These are phyloP conservation scores for Gonocerus acuteangulatus DNA, from an alignment of 2,888 invertebrate genomes.

Conservation along the genomic window DNA sequence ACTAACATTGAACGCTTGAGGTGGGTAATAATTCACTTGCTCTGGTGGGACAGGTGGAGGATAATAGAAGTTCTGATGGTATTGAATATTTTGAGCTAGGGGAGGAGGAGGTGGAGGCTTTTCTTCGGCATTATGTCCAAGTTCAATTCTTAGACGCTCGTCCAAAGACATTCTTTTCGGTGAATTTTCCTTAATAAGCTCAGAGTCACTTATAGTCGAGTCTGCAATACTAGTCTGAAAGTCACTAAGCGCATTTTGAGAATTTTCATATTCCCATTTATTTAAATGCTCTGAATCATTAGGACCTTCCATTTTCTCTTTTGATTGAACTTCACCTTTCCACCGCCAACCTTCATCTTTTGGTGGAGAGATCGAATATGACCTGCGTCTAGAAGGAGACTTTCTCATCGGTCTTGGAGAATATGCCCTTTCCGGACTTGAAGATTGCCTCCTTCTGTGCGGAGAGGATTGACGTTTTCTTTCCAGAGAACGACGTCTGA, in stretches of 20 bases:
- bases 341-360: constrained; percentile 12
- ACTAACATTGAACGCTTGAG: not conserved
- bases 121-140: constrained; percentile 43
- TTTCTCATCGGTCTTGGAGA: constrained; percentile 8
- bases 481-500: constrained; percentile 20
- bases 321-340: not conserved
- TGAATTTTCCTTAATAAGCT: constrained; percentile 42
- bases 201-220: constrained; percentile 50
- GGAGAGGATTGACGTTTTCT: constrained; percentile 20
- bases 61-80: constrained; percentile 7
- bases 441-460: constrained; percentile 17
- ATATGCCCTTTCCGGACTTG: constrained; percentile 24
- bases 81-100: not conserved
- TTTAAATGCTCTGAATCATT: not conserved
- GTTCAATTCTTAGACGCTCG: constrained; percentile 52
- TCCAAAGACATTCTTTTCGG: constrained; percentile 54
- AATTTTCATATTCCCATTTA: constrained; percentile 9
- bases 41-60: constrained; percentile 1
- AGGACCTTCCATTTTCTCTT: not conserved
- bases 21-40: not conserved
- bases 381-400: not conserved
- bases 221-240: constrained; percentile 46
- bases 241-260: constrained; percentile 9
- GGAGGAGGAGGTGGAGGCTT: constrained; percentile 12
- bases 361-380: constrained; percentile 4